phyloP scores from a whole-genome alignment of 2,797 vertebrate genomes.

The Gymnodraco acuticeps region DNA sequence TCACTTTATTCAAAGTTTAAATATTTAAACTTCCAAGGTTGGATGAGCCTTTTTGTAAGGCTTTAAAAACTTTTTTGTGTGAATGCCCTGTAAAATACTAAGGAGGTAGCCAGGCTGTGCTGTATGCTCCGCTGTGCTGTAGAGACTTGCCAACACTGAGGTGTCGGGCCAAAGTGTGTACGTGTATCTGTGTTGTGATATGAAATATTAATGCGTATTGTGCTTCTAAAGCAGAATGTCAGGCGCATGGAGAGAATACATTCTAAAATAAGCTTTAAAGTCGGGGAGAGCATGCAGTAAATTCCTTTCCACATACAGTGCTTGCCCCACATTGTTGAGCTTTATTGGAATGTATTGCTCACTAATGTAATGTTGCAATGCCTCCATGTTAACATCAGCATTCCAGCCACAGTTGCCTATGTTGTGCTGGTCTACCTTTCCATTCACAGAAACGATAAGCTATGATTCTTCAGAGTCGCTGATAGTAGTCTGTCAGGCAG shows the following conservation, averaged over 20 bases:
- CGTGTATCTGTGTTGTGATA: conserved; percentile 49
- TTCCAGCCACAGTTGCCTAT: conserved; percentile 26
- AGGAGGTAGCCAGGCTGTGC: not conserved
- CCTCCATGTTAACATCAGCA: conserved; percentile 18
- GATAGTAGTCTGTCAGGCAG: conserved; percentile 62
- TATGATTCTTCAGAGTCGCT: conserved; percentile 34
- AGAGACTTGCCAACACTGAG: conserved; percentile 31
- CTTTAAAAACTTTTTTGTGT: not conserved
- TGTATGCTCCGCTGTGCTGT: conserved; percentile 3
- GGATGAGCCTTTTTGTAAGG: not conserved
- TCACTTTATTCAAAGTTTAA: not conserved
- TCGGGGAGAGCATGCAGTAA: not conserved
- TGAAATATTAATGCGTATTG: conserved; percentile 75
- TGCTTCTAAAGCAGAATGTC: conserved; percentile 60
- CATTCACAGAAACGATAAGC: conserved; percentile 53
- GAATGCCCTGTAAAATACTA: conserved; percentile 10
- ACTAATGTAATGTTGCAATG: not conserved
- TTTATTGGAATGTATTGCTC: not conserved
- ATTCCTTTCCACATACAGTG: not conserved
- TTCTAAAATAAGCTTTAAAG: conserved; percentile 20
- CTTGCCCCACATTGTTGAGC: not conserved
- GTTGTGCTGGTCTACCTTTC: conserved; percentile 21
- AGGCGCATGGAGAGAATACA: conserved; percentile 38
- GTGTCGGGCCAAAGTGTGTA: conserved; percentile 18
- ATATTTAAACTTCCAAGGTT: not conserved